These are phyloP conservation scores for Caenorhabditis tropicalis DNA, from an alignment of 1,140 invertebrate species.

Conservation along the genomic window DNA sequence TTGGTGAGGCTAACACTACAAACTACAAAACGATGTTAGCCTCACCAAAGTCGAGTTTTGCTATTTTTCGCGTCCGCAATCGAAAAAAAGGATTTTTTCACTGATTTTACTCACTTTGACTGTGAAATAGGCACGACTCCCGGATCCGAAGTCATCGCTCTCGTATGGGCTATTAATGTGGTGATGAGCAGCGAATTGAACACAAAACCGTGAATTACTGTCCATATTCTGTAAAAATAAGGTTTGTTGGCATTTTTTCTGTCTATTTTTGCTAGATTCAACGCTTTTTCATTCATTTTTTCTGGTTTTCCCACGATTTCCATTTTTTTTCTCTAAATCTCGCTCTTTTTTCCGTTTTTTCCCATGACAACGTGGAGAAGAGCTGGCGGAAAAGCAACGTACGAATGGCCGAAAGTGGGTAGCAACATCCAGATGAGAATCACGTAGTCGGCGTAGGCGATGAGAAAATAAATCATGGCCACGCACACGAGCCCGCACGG, in stretches of 20 bases:
- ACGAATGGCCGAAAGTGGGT: conserved; percentile 84
- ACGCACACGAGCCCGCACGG: conserved; percentile 88
- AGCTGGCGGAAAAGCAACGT: conserved; percentile 49
- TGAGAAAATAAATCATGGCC: conserved; percentile 82
- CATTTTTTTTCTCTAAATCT: not conserved
- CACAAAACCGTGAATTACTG: conserved; percentile 81
- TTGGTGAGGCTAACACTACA: too few species aligned
- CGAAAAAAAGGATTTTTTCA: not conserved
- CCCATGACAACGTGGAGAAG: not conserved
- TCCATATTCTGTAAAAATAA: conserved; percentile 81
- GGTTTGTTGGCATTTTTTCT: not conserved
- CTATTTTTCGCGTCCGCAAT: too few species aligned
- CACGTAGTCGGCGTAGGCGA: conserved; percentile 90
- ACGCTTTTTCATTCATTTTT: too few species aligned
- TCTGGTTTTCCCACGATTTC: too few species aligned
- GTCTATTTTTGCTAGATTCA: too few species aligned
- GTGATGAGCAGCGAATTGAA: conserved; percentile 85
- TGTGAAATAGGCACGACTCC: conserved; percentile 85
- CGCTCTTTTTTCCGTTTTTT: not conserved
- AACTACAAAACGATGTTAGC: too few species aligned
- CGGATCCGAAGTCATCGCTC: conserved; percentile 87
- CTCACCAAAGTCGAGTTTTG: too few species aligned
- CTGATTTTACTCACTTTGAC: conserved; percentile 73
- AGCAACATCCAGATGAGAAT: conserved; percentile 85
- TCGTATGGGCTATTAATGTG: conserved; percentile 80